These are phyloP conservation scores for Microcaecilia unicolor DNA, from an alignment of 2,797 vertebrate species.

Conservation along the genomic window DNA sequence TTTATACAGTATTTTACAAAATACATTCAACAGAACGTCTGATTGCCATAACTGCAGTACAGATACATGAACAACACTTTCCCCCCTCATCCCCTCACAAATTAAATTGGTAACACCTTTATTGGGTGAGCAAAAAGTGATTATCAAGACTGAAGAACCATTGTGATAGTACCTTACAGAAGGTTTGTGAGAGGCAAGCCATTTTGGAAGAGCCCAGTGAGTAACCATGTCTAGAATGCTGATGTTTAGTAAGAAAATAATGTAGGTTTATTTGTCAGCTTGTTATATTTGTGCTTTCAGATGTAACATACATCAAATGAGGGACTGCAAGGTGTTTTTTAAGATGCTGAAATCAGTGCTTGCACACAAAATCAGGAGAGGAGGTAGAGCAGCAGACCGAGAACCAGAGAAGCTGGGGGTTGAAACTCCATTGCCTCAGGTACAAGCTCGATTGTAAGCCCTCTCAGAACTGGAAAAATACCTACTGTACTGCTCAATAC, in stretches of 20 bases:
- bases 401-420: too few species aligned
- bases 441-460: too few species aligned
- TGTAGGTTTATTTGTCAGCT: neutral
- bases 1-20: slow-evolving; percentile 11
- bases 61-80: too few species aligned
- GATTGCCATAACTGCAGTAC: neutral
- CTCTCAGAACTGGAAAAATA: too few species aligned
- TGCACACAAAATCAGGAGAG: too few species aligned
- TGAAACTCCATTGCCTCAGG: too few species aligned
- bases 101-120: neutral
- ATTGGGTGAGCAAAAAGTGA: neutral
- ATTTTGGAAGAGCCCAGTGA: neutral
- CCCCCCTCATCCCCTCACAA: neutral
- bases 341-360: neutral
- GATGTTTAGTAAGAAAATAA: neutral
- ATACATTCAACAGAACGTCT: neutral
- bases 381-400: too few species aligned
- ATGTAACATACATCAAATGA: neutral
- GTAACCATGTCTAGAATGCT: neutral
- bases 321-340: neutral
- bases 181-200: neutral
- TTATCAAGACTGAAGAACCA: neutral
- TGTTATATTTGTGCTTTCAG: neutral
- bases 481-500: too few species aligned
- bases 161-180: neutral